Evolutionary conservation across 1,140 invertebrate genomes (phyloP), one percentile per base, ranked within the genome.

Genomic region (Grapholita molesta): DNA sequence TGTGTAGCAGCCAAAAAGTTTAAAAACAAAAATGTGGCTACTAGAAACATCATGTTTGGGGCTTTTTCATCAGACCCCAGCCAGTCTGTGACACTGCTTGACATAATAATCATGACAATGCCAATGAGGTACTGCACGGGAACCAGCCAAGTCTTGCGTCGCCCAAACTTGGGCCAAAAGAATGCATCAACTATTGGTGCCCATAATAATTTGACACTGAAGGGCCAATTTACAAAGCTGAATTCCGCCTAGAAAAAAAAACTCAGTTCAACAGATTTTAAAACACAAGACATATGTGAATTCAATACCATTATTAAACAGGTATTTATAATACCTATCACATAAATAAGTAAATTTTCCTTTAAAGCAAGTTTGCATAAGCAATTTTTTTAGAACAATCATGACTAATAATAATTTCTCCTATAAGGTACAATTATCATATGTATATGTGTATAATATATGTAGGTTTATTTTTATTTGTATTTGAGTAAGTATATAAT

Each of bases 1-100:
- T 99, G 99, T 23, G 99, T 99, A 1, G 99, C 99, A 11, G 98
- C 99, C 64, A 99, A 93, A 79, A 99, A 99, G 82, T 99, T 99
- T 0, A 99, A 92, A 65, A 94, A 92, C 83, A 99, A 97, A 92
- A 99, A 99, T 61, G 98, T 93, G 21, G 94, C 77, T 6, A 98
- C 99, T 4, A 99, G 90, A 28, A 96, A 85, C 28, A 93, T 93
- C 65, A 99, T 96, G 83, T 97, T 96, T 0, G 98, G 97, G n/a
- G 93, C 82, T 1, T 80, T 81, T 0, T 89, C 90, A 33, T 94
- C 89, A 8, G 94, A 92, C 9, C 96, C 96, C 23, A 99, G 86
- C 94, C 97, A 96, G 11, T 93, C 87, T 55, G 97, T 94, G 0
- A 98, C 94, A 78, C 94, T 93, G 15, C 80, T 90, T 2, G 97